These are phyloP conservation scores for Phaenicophaeus curvirostris DNA, from an alignment of 2,797 vertebrate species.

Conservation along the genomic window DNA sequence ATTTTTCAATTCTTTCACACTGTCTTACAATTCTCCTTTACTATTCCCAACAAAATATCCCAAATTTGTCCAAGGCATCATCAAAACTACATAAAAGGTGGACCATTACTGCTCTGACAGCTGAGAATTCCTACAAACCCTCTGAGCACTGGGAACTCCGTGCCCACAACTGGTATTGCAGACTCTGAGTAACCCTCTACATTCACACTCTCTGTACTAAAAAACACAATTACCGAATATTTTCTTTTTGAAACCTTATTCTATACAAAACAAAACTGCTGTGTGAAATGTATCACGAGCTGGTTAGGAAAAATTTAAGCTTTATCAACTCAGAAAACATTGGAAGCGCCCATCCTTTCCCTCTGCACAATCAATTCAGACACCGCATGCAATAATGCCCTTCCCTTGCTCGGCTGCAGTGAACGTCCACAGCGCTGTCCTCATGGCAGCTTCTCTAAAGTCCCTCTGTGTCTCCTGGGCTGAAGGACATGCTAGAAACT, in stretches of 20 bases:
- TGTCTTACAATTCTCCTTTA: background rate
- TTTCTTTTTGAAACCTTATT: background rate
- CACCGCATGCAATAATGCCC: accelerated
- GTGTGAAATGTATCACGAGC: background rate
- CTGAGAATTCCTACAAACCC: background rate
- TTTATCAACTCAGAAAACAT: background rate
- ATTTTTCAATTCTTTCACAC: background rate
- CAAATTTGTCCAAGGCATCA: background rate
- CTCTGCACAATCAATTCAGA: background rate
- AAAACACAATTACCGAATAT: background rate
- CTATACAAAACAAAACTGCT: background rate
- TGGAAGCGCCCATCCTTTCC: background rate
- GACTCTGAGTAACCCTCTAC: background rate
- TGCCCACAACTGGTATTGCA: background rate
- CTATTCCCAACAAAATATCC: background rate
- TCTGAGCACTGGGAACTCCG: background rate
- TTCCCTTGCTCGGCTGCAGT: background rate
- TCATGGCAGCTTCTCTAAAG: background rate
- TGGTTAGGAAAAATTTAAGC: background rate
- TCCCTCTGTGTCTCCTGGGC: background rate
- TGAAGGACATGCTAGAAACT: background rate
- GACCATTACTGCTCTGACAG: background rate
- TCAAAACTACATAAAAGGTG: background rate
- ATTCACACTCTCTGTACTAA: background rate
- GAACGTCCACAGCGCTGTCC: too few relatives aligned